Evolutionary conservation across 2,113 vertebrate genomes (phyloP).

Genomic region (Dipodomys ordii): DNA sequence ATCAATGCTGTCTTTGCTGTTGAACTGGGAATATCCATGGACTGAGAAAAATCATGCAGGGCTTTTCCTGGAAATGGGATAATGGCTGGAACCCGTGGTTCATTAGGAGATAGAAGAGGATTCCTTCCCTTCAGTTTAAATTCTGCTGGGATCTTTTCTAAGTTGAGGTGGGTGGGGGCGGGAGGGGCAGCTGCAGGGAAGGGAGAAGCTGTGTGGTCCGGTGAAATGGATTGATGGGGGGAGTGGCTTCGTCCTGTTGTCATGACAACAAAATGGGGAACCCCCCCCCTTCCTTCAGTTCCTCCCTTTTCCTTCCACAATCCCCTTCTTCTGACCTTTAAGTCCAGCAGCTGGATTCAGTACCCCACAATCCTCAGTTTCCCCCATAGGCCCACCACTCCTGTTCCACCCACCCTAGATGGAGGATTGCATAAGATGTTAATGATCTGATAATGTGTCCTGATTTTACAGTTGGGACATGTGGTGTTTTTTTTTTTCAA

Average conservation of each 20-base stretch:
- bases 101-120: background rate
- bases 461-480: background rate
- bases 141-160: background rate
- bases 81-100: background rate
- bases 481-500: background rate
- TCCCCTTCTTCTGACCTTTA: background rate
- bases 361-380: fast-evolving
- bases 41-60: background rate
- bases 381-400: no score
- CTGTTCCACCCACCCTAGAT: background rate
- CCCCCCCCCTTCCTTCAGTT: no score
- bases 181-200: background rate
- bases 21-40: background rate
- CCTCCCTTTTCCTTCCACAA: background rate
- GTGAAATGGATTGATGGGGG: background rate
- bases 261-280: fast-evolving
- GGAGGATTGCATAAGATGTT: background rate
- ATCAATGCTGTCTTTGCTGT: background rate
- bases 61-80: background rate
- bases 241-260: background rate
- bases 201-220: fast-evolving
- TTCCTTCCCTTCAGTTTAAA: background rate
- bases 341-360: background rate
- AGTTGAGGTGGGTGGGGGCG: fast-evolving
- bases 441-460: background rate